These are phyloP conservation scores for Ibidorhyncha struthersii DNA, from an alignment of 2,113 vertebrate genomes.

Conservation along the genomic window DNA sequence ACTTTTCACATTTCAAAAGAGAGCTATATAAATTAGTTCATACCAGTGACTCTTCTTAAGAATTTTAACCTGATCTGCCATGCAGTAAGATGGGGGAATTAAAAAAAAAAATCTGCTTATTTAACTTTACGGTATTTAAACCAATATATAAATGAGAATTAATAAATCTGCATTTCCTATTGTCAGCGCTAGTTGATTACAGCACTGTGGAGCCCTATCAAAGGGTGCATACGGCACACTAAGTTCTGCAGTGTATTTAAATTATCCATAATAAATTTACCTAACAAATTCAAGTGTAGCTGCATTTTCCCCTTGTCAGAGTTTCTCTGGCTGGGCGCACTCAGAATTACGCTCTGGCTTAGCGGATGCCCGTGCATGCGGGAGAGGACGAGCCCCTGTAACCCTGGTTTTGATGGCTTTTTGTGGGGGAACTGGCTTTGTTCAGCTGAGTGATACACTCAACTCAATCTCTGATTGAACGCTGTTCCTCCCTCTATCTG, in stretches of 20 bases:
- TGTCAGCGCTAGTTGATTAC: constrained; percentile 46
- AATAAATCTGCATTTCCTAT: constrained; percentile 53
- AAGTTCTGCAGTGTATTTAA: constrained; percentile 42
- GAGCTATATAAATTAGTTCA: background rate
- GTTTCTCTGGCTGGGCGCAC: background rate
- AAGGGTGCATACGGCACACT: background rate
- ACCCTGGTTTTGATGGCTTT: background rate
- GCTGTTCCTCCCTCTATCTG: background rate
- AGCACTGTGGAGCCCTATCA: constrained; percentile 33
- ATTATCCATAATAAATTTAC: constrained; percentile 50
- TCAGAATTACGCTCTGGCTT: background rate
- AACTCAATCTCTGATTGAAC: background rate
- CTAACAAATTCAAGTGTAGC: constrained; percentile 24
- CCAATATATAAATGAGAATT: constrained; percentile 41
- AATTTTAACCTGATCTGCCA: constrained; percentile 40
- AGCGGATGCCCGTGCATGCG: accelerated
- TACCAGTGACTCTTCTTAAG: background rate
- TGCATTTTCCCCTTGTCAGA: background rate
- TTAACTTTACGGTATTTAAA: constrained; percentile 39
- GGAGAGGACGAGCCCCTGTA: background rate
- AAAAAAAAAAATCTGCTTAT: constrained; percentile 3
- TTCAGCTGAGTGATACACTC: background rate
- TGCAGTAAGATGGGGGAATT: constrained; percentile 16
- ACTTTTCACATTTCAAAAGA: background rate
- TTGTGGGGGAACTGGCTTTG: background rate